phyloP scores from a whole-genome alignment of 1,140 invertebrate species.

The Bicyclus anynana region DNA sequence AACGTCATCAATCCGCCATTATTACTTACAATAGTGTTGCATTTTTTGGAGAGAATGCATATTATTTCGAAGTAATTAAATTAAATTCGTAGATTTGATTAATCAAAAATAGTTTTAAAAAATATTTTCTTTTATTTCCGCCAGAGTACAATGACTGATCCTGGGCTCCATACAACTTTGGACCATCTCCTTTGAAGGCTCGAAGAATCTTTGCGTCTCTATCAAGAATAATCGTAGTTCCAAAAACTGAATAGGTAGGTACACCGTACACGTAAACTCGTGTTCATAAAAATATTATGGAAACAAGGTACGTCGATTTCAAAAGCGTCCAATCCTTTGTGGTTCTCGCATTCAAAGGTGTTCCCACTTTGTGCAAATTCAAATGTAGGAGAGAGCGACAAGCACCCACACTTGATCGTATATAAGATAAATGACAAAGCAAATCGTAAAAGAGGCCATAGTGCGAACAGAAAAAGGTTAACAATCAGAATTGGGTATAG shows the following conservation, averaged over 20 bases:
- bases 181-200: no score
- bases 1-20: no score
- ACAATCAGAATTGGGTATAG: conserved; percentile 26
- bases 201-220: background rate
- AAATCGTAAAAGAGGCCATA: conserved; percentile 39
- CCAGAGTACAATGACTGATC: no score
- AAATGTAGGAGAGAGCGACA: conserved; percentile 48
- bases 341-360: conserved; percentile 45
- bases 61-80: no score
- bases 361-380: conserved; percentile 56
- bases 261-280: background rate
- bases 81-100: no score
- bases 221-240: background rate
- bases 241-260: conserved; percentile 11
- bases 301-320: conserved; percentile 21
- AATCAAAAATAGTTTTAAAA: no score
- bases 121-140: no score
- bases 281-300: background rate
- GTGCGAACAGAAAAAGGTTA: conserved; percentile 29
- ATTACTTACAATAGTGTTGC: no score
- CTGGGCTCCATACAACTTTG: no score
- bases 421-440: conserved; percentile 50
- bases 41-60: no score
- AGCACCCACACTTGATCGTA: conserved; percentile 58
- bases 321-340: conserved; percentile 39